A percentile compares a stretch with the other conserved stretches of the same genome.
Conservation (phyloP, 2,888 invertebrate genomes). For the Electrophaes corylata region DNA sequence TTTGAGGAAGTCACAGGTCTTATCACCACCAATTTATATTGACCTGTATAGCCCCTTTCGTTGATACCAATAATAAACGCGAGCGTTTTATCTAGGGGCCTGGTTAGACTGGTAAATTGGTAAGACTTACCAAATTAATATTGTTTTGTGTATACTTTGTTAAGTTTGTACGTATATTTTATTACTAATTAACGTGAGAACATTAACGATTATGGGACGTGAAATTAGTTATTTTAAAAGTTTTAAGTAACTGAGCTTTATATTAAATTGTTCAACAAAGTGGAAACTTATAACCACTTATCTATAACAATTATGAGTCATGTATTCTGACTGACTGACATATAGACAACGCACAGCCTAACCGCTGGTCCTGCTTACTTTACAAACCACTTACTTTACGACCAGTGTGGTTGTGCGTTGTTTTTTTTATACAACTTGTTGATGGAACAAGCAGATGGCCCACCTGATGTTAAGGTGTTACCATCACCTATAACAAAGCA, state of each 20-base stretch:
- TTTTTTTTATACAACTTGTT: too few relatives aligned
- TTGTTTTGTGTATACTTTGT: slow-evolving; percentile 40
- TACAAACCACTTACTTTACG: too few relatives aligned
- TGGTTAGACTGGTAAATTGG: slow-evolving; percentile 25
- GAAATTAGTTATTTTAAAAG: slow-evolving; percentile 15
- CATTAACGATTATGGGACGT: slow-evolving; percentile 24
- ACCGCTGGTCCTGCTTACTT: too few relatives aligned
- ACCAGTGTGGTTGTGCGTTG: too few relatives aligned
- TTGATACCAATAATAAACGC: slow-evolving; percentile 15
- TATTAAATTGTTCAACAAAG: slow-evolving; percentile 3
- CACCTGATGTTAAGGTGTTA: too few relatives aligned
- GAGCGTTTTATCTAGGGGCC: slow-evolving; percentile 31
- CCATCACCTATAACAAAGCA: too few relatives aligned
- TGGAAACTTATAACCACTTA: background rate
- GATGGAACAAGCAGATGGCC: too few relatives aligned
- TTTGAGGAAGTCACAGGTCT: slow-evolving; percentile 49
- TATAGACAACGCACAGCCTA: too few relatives aligned
- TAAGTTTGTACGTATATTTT: slow-evolving; percentile 41
- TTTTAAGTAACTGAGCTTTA: slow-evolving; percentile 17
- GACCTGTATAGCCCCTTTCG: slow-evolving; percentile 33
- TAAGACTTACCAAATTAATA: slow-evolving; percentile 42
- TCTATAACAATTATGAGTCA: too few relatives aligned
- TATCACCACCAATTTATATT: slow-evolving; percentile 37
- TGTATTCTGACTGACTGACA: too few relatives aligned
- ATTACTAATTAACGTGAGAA: slow-evolving; percentile 49